Base-by-base conservation (phyloP, 2,888 invertebrate genomes). In the Halictus ligatus region DNA sequence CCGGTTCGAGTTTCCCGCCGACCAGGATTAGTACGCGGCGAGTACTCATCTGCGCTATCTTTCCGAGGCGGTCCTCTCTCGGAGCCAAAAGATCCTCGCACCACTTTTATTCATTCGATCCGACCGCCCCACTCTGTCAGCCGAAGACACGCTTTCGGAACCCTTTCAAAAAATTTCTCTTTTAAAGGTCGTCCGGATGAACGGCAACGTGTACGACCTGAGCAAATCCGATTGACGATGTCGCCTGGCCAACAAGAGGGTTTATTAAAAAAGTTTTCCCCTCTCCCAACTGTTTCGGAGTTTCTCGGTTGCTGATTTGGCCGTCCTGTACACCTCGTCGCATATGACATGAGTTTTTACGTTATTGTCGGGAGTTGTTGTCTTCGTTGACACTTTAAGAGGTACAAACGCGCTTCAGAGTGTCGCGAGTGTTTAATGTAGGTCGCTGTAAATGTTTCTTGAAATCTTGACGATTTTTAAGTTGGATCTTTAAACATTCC, bases 151-250 rank as follows among this genome's bases (percentile, higher is more conserved):
- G 79, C 73, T 88, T 83, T 85, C 84, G 82, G 75, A 60, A 82
- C 71, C 67, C n/a, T 75, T 81, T 83, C 69, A 75, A 80, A 85
- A 88, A 90, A 83, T 88, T 85, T 90, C 90, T 90, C 85, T 86
- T 90, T 86, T 80, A 69, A 25, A 48, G 48, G 48, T 15, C 18
- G 54, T 12, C 40, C 29, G 18, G 4, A 29, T 6, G 69, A 4
- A 58, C 58, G 58, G n/a, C 10, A 29, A 54, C 18, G 43, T 7
- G 35, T 13, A 74, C 64, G 71, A 64, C 67, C 60, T 35, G 35
- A 13, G 21, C 54, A 13, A 10, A 43, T 48, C 58, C 48, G 60
- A 64, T 46, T 50, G 85, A 81, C 21, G 79, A 71, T 29, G 46
- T 69, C 35, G 15, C 54, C 35, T 13, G 13, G 58, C 40, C 29